These are phyloP conservation scores for Lethenteron camtschaticum DNA, from an alignment of 2,113 vertebrate genomes.

Conservation along the genomic window DNA sequence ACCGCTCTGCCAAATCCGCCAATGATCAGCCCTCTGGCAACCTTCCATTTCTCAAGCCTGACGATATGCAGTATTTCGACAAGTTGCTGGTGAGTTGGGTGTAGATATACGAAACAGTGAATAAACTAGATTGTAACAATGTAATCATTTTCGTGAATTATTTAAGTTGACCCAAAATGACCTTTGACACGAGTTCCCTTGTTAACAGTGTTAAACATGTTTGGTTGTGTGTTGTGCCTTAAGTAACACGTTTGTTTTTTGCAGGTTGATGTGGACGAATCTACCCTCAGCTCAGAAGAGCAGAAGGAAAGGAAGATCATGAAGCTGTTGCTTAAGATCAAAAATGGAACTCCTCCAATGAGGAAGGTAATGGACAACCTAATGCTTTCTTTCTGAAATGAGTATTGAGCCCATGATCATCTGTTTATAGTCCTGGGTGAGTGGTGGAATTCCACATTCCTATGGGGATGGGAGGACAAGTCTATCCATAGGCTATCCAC, in stretches of 20 bases:
- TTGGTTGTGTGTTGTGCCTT: background rate
- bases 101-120: background rate
- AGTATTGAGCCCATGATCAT: too few species aligned
- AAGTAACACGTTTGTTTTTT: background rate
- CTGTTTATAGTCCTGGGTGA: background rate
- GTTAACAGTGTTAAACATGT: too few species aligned
- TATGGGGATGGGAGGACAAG: background rate
- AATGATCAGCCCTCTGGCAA: conserved; percentile 95
- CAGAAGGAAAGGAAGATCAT: conserved; percentile 98
- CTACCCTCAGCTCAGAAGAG: conserved; percentile 85
- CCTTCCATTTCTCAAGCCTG: conserved; percentile 89
- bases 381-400: background rate
- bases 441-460: too few species aligned
- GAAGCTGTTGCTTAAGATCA: conserved; percentile 93
- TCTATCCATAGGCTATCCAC: background rate
- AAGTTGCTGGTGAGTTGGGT: conserved; percentile 53
- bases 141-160: too few species aligned
- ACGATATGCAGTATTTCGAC: conserved; percentile 97
- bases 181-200: too few species aligned
- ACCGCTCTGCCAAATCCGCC: conserved; percentile 74
- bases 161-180: too few species aligned
- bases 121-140: too few species aligned
- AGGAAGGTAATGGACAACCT: conserved; percentile 37
- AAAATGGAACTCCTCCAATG: conserved; percentile 96
- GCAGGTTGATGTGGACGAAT: conserved; percentile 94